Conservation (phyloP, 2,113 vertebrate species). For the Oncorhynchus masou region DNA sequence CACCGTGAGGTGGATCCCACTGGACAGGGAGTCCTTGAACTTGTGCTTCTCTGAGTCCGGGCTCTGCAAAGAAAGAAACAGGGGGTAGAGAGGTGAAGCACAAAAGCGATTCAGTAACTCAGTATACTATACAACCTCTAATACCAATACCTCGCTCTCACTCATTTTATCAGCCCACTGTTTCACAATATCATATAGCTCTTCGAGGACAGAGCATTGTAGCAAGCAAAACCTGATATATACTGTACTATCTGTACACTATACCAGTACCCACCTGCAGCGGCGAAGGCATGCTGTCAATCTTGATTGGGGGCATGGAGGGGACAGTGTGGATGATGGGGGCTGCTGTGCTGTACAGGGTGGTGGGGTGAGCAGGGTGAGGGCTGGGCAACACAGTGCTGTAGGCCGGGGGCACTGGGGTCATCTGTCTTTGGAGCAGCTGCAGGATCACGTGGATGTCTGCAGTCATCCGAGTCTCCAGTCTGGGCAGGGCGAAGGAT, state of each 20-base stretch:
- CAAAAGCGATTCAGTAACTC: not conserved
- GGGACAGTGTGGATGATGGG: constrained; percentile 60
- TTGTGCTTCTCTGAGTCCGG: constrained; percentile 73
- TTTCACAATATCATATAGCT: not conserved
- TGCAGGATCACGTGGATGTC: constrained; percentile 91
- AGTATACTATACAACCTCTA: not conserved
- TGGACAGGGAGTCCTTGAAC: constrained; percentile 76
- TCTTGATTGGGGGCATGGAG: constrained; percentile 40
- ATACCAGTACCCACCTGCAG: constrained; percentile 70
- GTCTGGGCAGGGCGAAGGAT: constrained; percentile 57
- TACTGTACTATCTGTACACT: too few species aligned
- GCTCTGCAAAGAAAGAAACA: constrained; percentile 64
- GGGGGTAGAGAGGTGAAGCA: not conserved
- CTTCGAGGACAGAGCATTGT: too few species aligned
- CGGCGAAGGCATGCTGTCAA: constrained; percentile 46
- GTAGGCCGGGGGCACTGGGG: constrained; percentile 82
- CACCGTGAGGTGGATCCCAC: constrained; percentile 67
- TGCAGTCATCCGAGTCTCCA: constrained; percentile 91
- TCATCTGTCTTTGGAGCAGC: constrained; percentile 88
- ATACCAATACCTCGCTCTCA: too few species aligned
- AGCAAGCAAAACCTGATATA: too few species aligned
- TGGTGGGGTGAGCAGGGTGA: constrained; percentile 63
- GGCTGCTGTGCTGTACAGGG: constrained; percentile 69
- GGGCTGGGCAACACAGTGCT: constrained; percentile 78
- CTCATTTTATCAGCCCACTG: not conserved